Conservation (phyloP, 2,797 vertebrate genomes). For the Argentina silus region DNA sequence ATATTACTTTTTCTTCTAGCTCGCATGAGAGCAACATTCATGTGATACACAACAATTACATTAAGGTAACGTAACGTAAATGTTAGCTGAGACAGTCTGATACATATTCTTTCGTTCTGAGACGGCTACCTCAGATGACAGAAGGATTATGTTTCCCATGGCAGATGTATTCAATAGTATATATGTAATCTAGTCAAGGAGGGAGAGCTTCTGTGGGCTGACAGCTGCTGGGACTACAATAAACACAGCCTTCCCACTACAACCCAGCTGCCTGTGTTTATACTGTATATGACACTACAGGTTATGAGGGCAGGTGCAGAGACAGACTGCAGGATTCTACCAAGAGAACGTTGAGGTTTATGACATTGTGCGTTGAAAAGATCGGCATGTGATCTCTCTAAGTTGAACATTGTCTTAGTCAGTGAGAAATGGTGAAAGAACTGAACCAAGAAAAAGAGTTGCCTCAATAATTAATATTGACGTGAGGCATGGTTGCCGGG, state of each 20-base stretch:
- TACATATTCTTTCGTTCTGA: conserved; percentile 5
- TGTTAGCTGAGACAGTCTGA: background rate
- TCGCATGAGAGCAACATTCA: background rate
- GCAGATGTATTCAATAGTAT: background rate
- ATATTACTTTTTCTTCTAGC: conserved; percentile 26
- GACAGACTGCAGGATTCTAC: background rate
- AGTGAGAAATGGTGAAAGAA: too few relatives aligned
- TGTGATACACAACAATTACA: conserved; percentile 28
- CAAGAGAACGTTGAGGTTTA: background rate
- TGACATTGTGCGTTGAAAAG: too few relatives aligned
- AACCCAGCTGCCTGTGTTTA: background rate
- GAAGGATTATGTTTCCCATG: background rate
- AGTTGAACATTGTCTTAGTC: too few relatives aligned
- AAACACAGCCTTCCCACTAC: background rate
- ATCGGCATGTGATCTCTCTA: too few relatives aligned
- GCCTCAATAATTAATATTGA: too few relatives aligned
- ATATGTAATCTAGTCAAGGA: conserved; percentile 1
- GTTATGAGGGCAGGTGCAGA: background rate
- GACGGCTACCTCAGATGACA: background rate
- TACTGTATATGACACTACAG: background rate
- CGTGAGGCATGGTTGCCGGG: too few relatives aligned
- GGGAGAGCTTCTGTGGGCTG: background rate
- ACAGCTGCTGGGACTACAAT: background rate
- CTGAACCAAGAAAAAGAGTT: too few relatives aligned
- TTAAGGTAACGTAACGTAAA: conserved; percentile 7